These are phyloP conservation scores for Microcebus tavaratra DNA, from an alignment of 2,113 vertebrate species.

Conservation along the genomic window DNA sequence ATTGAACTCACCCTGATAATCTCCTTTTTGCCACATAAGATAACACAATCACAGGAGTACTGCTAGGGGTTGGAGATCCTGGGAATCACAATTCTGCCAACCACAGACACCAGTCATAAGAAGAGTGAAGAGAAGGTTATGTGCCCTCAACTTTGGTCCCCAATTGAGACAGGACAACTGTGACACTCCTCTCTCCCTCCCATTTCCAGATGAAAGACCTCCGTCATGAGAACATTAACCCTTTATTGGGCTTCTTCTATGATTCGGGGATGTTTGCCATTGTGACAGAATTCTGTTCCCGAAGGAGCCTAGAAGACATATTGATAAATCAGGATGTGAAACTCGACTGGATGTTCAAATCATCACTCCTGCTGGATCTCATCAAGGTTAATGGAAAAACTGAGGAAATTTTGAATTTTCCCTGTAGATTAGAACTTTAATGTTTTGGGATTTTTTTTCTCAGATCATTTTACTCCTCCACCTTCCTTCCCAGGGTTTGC, in stretches of 20 bases:
- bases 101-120: neutral
- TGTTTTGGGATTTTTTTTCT: conserved; percentile 7
- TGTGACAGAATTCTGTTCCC: conserved; percentile 93
- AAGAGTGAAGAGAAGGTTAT: neutral
- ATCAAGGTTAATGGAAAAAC: conserved; percentile 89
- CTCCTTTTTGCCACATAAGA: neutral
- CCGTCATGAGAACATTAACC: conserved; percentile 93
- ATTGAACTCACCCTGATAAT: neutral
- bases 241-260: conserved; percentile 92
- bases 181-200: conserved; percentile 12
- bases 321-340: conserved; percentile 93
- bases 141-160: neutral
- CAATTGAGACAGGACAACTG: neutral
- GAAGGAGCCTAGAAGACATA: conserved; percentile 94
- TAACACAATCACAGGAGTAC: neutral
- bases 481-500: neutral
- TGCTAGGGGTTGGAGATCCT: neutral
- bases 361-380: conserved; percentile 93
- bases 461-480: neutral
- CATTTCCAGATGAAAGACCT: conserved; percentile 93
- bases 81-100: neutral
- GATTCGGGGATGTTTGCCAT: conserved; percentile 91
- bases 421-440: conserved; percentile 21
- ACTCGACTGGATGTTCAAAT: conserved; percentile 97
- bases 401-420: conserved; percentile 23